phyloP scores from a whole-genome alignment of 2,797 vertebrate species.

The Xerus rutilus region DNA sequence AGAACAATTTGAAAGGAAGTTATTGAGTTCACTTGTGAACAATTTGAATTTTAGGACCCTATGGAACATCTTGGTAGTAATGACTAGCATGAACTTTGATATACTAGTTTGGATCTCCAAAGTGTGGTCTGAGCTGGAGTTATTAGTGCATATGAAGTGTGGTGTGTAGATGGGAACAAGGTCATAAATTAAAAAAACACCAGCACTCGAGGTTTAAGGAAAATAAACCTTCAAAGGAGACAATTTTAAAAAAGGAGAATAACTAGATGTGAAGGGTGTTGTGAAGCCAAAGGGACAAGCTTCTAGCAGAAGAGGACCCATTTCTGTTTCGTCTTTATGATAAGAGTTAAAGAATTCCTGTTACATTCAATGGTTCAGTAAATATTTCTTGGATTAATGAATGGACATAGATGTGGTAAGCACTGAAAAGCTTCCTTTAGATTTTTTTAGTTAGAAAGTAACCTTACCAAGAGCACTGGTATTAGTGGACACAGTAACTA shows the following conservation, averaged over 20 bases:
- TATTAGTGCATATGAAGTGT: neutral
- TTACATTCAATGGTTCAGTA: neutral
- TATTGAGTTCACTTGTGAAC: neutral
- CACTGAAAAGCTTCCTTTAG: neutral
- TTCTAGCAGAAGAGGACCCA: neutral
- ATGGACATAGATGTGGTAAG: neutral
- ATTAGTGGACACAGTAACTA: neutral
- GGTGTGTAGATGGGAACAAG: neutral
- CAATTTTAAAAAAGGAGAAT: neutral
- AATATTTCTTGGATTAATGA: neutral
- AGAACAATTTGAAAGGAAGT: neutral
- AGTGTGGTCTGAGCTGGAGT: neutral
- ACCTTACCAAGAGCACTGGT: neutral
- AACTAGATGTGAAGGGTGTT: neutral
- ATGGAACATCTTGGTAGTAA: neutral
- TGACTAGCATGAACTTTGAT: neutral
- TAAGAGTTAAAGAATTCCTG: neutral
- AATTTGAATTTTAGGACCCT: neutral
- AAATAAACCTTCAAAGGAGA: neutral
- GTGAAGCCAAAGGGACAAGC: neutral
- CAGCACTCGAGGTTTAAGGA: neutral
- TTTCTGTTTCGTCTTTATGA: constrained; percentile 3
- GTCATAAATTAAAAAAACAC: neutral
- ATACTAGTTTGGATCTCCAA: neutral
- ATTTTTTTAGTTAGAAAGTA: constrained; percentile 18